These are phyloP conservation scores for Agonopterix subpropinquella DNA, from an alignment of 2,888 invertebrate genomes.

Conservation along the genomic window DNA sequence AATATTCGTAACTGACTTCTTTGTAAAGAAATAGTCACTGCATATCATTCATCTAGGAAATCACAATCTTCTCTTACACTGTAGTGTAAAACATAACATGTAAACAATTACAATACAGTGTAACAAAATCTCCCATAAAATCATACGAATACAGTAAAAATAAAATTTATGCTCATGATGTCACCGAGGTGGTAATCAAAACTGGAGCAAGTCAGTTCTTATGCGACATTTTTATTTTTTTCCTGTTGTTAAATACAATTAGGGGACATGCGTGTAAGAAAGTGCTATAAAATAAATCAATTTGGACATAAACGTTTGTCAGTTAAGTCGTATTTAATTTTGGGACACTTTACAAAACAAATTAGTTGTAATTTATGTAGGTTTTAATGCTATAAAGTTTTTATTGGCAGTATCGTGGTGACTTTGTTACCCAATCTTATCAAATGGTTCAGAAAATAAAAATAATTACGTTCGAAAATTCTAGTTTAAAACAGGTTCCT, in stretches of 20 bases:
- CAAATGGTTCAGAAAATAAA: too few relatives aligned
- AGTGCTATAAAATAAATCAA: constrained; percentile 25
- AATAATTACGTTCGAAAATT: too few relatives aligned
- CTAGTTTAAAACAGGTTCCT: too few relatives aligned
- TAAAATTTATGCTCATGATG: constrained; percentile 24
- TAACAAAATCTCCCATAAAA: constrained; percentile 13
- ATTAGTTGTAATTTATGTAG: constrained; percentile 8
- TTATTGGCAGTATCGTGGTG: background rate
- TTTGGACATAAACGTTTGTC: constrained; percentile 16
- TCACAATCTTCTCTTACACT: too few relatives aligned
- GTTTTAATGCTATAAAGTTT: constrained; percentile 7
- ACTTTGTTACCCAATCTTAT: too few relatives aligned
- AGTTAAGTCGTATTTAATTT: constrained; percentile 9
- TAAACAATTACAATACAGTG: constrained; percentile 15
- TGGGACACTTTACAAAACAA: constrained; percentile 5
- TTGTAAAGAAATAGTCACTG: too few relatives aligned
- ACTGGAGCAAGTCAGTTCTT: constrained; percentile 20
- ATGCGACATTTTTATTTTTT: constrained; percentile 7
- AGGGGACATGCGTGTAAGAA: constrained; percentile 9
- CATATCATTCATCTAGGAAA: too few relatives aligned
- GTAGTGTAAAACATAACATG: too few relatives aligned
- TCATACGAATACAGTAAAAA: constrained; percentile 19
- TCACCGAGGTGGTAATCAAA: constrained; percentile 23
- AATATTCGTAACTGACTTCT: too few relatives aligned
- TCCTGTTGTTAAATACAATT: constrained; percentile 19